Evolutionary conservation across 2,797 vertebrate species (phyloP).

Genomic region (Eurystomus glaucurus): DNA sequence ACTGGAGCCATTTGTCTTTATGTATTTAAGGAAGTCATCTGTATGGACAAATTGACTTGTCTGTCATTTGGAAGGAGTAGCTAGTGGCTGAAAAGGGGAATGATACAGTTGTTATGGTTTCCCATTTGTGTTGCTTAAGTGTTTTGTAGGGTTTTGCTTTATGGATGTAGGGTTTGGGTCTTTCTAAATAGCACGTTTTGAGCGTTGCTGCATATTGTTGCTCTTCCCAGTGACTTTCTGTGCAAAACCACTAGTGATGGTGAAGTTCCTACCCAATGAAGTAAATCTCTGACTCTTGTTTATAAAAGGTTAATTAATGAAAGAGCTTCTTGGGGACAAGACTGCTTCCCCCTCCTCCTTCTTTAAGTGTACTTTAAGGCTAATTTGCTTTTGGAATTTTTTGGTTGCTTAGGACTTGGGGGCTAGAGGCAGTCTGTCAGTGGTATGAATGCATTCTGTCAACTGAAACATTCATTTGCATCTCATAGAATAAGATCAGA

Average conservation of each 20-base stretch:
- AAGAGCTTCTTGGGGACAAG: not conserved
- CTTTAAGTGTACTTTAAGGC: not conserved
- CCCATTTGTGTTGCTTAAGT: not conserved
- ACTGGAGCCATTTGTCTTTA: not conserved
- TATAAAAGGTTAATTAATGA: not conserved
- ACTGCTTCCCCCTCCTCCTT: not conserved
- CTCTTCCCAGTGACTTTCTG: not conserved
- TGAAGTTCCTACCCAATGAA: not conserved
- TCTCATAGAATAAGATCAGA: slow-evolving; percentile 3
- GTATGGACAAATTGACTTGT: not conserved
- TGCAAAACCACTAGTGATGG: not conserved
- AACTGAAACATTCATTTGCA: slow-evolving; percentile 14
- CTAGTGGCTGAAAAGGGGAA: not conserved
- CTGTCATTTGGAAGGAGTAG: not conserved
- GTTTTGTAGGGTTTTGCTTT: not conserved
- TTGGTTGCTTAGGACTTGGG: not conserved
- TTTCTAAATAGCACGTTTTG: not conserved
- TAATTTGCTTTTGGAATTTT: not conserved
- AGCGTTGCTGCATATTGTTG: not conserved
- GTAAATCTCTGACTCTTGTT: not conserved
- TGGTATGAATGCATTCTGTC: not conserved
- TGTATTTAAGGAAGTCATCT: not conserved
- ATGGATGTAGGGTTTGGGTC: not conserved
- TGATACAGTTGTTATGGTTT: not conserved
- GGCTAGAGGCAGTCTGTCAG: not conserved